Evolutionary conservation across 2,113 vertebrate species (phyloP), one percentile per base, ranked within the genome.

Genomic region (Myxocyprinus asiaticus): DNA sequence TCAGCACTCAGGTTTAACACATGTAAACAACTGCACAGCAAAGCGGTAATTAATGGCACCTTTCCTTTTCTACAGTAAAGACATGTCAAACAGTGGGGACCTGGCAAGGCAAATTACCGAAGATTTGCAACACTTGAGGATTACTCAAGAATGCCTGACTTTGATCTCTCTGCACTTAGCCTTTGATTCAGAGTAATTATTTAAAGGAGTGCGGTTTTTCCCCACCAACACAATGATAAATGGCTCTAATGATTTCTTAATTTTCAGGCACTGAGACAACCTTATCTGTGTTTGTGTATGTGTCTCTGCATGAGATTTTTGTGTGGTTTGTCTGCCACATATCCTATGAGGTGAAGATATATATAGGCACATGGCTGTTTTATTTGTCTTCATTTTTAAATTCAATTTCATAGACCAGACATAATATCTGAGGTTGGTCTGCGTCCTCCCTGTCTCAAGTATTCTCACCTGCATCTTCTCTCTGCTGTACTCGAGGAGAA

Each of bases 31-130:
- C 17, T 66, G 86, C 82, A 87, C 86, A 85, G 79, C 81, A 83
- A 80, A 76, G 58, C 61, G 53, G 22, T 88, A 91, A 92, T 90
- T 88, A 88, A 92, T 92, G 86, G 86, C 86, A 85, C 82, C 77
- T 72, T 84, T 88, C 87, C 22, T 90, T 89, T 91, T 78, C 90
- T 92, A 91, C 90, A 92, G 92, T 92, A 91, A 91, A 91, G 89
- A 84, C 82, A 90, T 89, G 91, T 92, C 91, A 92, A 92, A 92
- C 88, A 86, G 84, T 88, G 87, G 87, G 90, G 87, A 87, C 85
- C 86, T 68, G 81, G 76, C 83, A 79, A 61, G 80, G 85, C 79
- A 89, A 89, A 92, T 91, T 90, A 91, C 86, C 85, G 78, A 90
- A 90, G 91, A 90, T 92, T 89, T 90, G 90, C 89, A 89, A 89